Evolutionary conservation across 2,113 vertebrate species (phyloP).

Genomic region (Thalassoma bifasciatum): DNA sequence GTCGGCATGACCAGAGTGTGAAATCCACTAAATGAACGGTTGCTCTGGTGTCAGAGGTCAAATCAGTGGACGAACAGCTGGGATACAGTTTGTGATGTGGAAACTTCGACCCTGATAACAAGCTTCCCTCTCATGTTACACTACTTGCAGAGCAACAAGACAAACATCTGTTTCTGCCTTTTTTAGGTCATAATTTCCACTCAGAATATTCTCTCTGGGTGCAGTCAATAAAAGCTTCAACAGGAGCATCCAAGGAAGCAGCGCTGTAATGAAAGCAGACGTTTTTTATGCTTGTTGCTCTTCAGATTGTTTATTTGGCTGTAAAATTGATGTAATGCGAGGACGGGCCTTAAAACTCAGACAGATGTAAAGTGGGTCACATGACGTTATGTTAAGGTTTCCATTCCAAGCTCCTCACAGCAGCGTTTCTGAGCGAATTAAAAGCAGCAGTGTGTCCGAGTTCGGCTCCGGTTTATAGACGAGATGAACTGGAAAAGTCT

Average conservation of each 20-base stretch:
- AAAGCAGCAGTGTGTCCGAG: conserved; percentile 68
- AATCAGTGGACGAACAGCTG: conserved; percentile 72
- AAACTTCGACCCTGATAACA: conserved; percentile 47
- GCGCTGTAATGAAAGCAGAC: conserved; percentile 46
- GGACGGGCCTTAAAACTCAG: conserved; percentile 43
- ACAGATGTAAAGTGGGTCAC: conserved; percentile 66
- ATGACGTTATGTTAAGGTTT: conserved; percentile 73
- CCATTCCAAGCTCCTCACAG: conserved; percentile 51
- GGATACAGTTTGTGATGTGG: conserved; percentile 63
- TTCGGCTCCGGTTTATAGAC: conserved; percentile 32
- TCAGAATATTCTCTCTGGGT: conserved; percentile 12
- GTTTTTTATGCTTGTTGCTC: conserved; percentile 3
- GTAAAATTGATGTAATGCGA: conserved; percentile 61
- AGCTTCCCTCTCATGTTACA: conserved; percentile 44
- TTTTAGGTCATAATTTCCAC: conserved; percentile 18
- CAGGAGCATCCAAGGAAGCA: conserved; percentile 59
- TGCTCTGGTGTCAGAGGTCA: conserved; percentile 73
- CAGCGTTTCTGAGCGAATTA: conserved; percentile 59
- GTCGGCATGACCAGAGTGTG: conserved; percentile 64
- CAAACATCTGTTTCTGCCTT: conserved; percentile 65
- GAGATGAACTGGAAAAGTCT: conserved; percentile 43
- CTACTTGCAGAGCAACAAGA: conserved; percentile 18
- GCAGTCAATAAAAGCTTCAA: conserved; percentile 55
- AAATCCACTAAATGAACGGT: conserved; percentile 74
- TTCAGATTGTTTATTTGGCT: conserved; percentile 64